Evolutionary conservation across 2,888 invertebrate genomes (phyloP).

Genomic region (Liopterus haemorrhoidalis): DNA sequence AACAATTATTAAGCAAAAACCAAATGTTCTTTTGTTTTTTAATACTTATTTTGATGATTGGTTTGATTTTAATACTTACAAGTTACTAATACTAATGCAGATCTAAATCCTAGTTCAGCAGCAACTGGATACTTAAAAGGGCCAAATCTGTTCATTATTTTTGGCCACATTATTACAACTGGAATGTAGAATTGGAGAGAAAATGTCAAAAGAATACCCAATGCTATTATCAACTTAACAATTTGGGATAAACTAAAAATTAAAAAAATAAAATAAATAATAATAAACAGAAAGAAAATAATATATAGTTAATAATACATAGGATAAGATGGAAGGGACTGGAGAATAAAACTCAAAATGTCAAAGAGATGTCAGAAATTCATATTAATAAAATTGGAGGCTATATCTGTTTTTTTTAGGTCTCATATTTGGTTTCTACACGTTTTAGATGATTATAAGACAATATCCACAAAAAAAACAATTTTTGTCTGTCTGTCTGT

Average conservation of each 20-base stretch:
- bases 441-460: too few species aligned
- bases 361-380: too few species aligned
- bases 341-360: background rate
- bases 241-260: slow-evolving; percentile 67
- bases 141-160: slow-evolving; percentile 51
- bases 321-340: slow-evolving; percentile 1
- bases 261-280: slow-evolving; percentile 15
- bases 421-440: too few species aligned
- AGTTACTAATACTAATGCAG: slow-evolving; percentile 68
- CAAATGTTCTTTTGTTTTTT: too few species aligned
- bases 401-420: too few species aligned
- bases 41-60: too few species aligned
- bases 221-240: slow-evolving; percentile 76
- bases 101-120: slow-evolving; percentile 66
- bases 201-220: slow-evolving; percentile 84
- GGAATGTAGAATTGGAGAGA: slow-evolving; percentile 95
- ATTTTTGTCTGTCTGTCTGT: too few species aligned
- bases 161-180: slow-evolving; percentile 81
- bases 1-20: background rate
- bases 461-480: too few species aligned
- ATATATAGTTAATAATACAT: background rate
- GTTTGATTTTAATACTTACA: slow-evolving; percentile 67
- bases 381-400: too few species aligned
- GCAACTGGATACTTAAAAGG: slow-evolving; percentile 53
- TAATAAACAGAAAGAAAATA: background rate